These are phyloP conservation scores for Amiota minor DNA, from an alignment of 2,888 invertebrate genomes.

Conservation along the genomic window DNA sequence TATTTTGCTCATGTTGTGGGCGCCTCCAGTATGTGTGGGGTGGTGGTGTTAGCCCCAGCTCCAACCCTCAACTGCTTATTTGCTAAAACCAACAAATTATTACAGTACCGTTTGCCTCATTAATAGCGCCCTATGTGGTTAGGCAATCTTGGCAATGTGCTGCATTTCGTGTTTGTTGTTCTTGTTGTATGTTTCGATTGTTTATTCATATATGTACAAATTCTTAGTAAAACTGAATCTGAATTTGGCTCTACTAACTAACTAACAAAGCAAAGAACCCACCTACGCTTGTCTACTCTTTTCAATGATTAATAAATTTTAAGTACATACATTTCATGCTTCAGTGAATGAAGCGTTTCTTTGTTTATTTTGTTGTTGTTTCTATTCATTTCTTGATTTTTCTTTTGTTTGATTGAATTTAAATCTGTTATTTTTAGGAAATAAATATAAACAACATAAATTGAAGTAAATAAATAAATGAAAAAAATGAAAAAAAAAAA, in stretches of 20 bases:
- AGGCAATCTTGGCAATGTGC: slow-evolving; percentile 12
- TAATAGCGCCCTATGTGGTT: slow-evolving; percentile 20
- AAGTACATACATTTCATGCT: slow-evolving; percentile 21
- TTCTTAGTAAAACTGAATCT: background rate
- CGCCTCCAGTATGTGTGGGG: background rate
- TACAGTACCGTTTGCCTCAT: background rate
- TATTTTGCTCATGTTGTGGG: background rate
- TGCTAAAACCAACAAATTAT: slow-evolving; percentile 16
- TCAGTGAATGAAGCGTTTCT: background rate
- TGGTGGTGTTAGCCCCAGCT: background rate
- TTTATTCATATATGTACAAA: background rate
- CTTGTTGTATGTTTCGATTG: background rate
- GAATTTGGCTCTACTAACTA: background rate
- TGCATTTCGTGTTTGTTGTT: background rate
- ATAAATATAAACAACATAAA: background rate
- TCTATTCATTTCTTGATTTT: background rate
- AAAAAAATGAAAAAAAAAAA: background rate
- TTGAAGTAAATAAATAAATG: background rate
- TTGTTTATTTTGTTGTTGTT: slow-evolving; percentile 32
- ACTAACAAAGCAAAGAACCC: background rate
- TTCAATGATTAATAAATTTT: slow-evolving; percentile 26
- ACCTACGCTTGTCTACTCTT: slow-evolving; percentile 5
- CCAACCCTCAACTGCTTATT: background rate
- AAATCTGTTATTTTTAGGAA: too few relatives aligned
- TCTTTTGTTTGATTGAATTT: background rate